Conservation (phyloP, 2,888 invertebrate species). For the Hydraecia micacea region DNA sequence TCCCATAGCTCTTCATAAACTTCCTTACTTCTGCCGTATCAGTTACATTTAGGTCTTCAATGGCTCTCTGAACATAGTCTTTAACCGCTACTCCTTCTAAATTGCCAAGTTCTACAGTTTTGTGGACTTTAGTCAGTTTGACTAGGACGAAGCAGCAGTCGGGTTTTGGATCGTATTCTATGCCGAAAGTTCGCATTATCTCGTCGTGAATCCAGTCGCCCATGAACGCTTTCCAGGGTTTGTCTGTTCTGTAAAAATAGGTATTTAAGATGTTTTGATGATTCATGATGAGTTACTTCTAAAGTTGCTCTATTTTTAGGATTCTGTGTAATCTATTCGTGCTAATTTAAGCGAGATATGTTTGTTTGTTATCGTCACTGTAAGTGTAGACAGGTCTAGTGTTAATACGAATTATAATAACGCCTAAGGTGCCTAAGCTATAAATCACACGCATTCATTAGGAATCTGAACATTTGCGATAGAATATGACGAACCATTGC, state of each 20-base stretch:
- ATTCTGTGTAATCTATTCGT: background rate
- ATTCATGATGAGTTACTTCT: background rate
- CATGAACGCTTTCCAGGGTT: slow-evolving; percentile 96
- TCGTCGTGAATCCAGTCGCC: slow-evolving; percentile 95
- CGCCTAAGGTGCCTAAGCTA: background rate
- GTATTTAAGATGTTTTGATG: background rate
- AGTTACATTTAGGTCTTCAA: slow-evolving; percentile 91
- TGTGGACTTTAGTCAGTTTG: slow-evolving; percentile 92
- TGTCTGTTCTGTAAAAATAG: slow-evolving; percentile 86
- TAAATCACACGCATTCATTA: slow-evolving; percentile 4
- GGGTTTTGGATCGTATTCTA: slow-evolving; percentile 91
- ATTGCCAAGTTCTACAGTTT: slow-evolving; percentile 91
- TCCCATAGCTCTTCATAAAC: slow-evolving; percentile 96
- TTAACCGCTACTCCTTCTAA: slow-evolving; percentile 91
- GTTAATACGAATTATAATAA: background rate
- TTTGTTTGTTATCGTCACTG: background rate
- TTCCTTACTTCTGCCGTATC: slow-evolving; percentile 93
- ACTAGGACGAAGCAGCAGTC: slow-evolving; percentile 94
- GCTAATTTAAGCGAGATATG: background rate
- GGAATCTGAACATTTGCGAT: background rate
- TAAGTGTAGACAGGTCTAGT: background rate
- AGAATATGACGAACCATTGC: background rate
- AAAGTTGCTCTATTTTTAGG: background rate
- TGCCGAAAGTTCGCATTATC: slow-evolving; percentile 95
- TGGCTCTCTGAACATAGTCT: slow-evolving; percentile 92